Evolutionary conservation across 2,888 invertebrate genomes (phyloP).

Genomic region (Lottia gigantea): DNA sequence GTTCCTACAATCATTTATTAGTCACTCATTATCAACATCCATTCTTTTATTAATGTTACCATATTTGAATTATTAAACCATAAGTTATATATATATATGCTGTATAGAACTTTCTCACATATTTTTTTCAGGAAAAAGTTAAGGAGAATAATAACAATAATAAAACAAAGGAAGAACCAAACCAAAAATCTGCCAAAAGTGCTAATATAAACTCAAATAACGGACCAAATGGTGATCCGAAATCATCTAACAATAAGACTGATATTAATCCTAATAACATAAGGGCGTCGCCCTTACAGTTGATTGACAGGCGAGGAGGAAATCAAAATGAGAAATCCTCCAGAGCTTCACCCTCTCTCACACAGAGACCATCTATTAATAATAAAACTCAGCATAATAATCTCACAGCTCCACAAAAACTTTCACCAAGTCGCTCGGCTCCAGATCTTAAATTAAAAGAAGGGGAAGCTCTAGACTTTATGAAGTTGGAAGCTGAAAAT

Average conservation of each 20-base stretch:
- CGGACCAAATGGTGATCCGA: slow-evolving; percentile 8
- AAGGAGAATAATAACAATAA: slow-evolving; percentile 14
- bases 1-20: no score
- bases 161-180: slow-evolving; percentile 20
- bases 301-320: no score
- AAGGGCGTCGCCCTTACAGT: no score
- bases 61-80: no score
- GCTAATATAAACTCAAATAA: slow-evolving; percentile 19
- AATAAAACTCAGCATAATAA: background rate
- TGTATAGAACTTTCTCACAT: no score
- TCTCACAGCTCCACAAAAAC: background rate
- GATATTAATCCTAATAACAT: background rate
- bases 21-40: no score
- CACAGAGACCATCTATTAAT: background rate
- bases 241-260: slow-evolving; percentile 4
- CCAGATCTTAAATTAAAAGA: slow-evolving; percentile 22
- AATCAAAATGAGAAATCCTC: background rate
- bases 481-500: slow-evolving; percentile 75
- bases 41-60: no score
- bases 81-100: no score
- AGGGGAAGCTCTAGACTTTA: slow-evolving; percentile 43
- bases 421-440: background rate
- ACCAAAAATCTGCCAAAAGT: slow-evolving; percentile 12
- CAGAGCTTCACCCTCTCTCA: background rate
- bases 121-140: background rate